Percentiles rank a stretch among this genome's conserved stretches.
These are phyloP conservation scores for Drosophila antonietae DNA, from an alignment of 2,888 invertebrate species.

Conservation along the genomic window DNA sequence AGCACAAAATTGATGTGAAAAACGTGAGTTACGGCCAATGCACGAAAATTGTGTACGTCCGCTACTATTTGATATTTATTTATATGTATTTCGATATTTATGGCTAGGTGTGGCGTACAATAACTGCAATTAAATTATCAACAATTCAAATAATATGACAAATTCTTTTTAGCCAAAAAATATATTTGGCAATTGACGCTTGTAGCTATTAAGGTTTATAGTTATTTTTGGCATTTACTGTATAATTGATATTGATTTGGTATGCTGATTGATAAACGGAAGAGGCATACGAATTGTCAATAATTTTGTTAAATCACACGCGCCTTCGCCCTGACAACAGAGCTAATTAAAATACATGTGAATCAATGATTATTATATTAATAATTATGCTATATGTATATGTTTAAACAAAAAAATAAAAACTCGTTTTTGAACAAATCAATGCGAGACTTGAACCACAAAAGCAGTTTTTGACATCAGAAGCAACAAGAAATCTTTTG, in stretches of 20 bases:
- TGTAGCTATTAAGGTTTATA: constrained; percentile 1
- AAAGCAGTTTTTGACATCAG: constrained; percentile 13
- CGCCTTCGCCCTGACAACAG: constrained; percentile 22
- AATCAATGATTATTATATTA: background rate
- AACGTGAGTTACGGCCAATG: constrained; percentile 66
- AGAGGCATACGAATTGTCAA: constrained; percentile 38
- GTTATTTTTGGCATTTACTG: constrained; percentile 8
- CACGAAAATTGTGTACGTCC: constrained; percentile 70
- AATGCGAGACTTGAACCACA: background rate
- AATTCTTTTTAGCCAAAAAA: constrained; percentile 17
- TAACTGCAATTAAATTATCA: constrained; percentile 63
- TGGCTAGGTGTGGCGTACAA: constrained; percentile 62
- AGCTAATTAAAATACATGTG: constrained; percentile 13
- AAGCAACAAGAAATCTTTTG: background rate
- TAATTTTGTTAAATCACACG: constrained; percentile 7
- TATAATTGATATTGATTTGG: constrained; percentile 13
- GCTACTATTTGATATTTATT: constrained; percentile 59
- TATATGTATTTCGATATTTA: constrained; percentile 52
- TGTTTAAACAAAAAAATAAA: background rate
- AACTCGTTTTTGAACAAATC: constrained; percentile 29
- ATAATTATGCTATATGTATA: background rate
- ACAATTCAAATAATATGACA: constrained; percentile 55
- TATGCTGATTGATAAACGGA: constrained; percentile 27
- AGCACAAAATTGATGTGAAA: constrained; percentile 66
- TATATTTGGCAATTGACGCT: constrained; percentile 20